phyloP scores from a whole-genome alignment of 2,888 invertebrate genomes.

The Caenorhabditis sp. region DNA sequence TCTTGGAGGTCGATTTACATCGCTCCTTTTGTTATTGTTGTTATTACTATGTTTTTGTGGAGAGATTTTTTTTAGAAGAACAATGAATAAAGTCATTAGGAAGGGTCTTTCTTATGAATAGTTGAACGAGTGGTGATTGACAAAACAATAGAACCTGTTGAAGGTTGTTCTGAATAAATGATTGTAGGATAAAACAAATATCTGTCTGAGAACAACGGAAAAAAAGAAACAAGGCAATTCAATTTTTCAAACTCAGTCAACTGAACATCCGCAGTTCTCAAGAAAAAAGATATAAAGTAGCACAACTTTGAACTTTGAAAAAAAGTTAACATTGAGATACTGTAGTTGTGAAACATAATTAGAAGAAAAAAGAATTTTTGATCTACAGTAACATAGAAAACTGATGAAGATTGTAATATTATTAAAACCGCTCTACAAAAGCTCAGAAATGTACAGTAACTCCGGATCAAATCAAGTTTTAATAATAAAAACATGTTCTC shows the following conservation, averaged over 20 bases:
- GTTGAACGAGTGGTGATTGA: background rate
- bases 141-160: background rate
- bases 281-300: background rate
- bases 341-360: no score
- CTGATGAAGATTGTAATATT: no score
- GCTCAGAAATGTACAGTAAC: no score
- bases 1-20: background rate
- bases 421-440: no score
- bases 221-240: background rate
- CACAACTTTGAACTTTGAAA: no score
- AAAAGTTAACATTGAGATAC: no score
- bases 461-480: no score
- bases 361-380: background rate
- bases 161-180: background rate
- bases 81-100: background rate
- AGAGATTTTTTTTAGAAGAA: background rate
- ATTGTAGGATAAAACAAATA: no score
- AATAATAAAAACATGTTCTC: no score
- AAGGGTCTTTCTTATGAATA: background rate
- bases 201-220: background rate
- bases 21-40: no score
- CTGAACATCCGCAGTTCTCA: background rate
- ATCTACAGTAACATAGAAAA: no score
- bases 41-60: background rate
- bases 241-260: background rate